A percentile compares a stretch with the other conserved stretches of the same genome.
These are phyloP conservation scores for Agrypnia vestita DNA, from an alignment of 1,140 invertebrate genomes.

Conservation along the genomic window DNA sequence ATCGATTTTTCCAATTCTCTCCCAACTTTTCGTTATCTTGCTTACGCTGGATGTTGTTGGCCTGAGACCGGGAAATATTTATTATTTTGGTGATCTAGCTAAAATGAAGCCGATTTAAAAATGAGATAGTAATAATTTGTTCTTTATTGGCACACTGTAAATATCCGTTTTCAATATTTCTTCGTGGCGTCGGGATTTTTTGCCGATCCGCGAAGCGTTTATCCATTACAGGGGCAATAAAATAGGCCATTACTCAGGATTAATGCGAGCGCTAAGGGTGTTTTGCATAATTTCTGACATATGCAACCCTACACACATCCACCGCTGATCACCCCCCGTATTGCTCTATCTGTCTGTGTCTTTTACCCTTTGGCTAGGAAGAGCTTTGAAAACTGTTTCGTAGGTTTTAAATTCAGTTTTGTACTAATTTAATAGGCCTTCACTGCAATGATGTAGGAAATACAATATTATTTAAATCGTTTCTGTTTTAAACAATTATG, in stretches of 20 bases:
- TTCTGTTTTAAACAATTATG: too few species aligned
- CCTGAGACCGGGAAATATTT: too few species aligned
- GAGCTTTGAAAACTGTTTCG: constrained; percentile 13
- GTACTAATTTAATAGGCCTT: too few species aligned
- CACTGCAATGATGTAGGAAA: too few species aligned
- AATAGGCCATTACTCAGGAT: constrained; percentile 38
- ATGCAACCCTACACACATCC: constrained; percentile 28
- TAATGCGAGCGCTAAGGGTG: constrained; percentile 5
- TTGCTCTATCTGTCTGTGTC: constrained; percentile 8
- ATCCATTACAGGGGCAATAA: constrained; percentile 22
- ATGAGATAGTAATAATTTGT: too few species aligned
- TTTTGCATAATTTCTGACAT: constrained; percentile 41
- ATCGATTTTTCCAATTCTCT: too few species aligned
- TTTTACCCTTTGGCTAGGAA: constrained; percentile 22
- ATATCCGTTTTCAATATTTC: background rate
- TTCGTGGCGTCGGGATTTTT: constrained; percentile 3
- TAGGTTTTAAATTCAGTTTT: too few species aligned
- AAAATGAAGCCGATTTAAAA: too few species aligned
- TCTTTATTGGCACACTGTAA: background rate
- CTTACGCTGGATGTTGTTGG: too few species aligned
- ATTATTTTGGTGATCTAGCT: too few species aligned
- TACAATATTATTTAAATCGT: too few species aligned
- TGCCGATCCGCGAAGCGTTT: background rate
- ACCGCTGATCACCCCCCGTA: background rate
- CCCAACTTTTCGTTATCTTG: too few species aligned